phyloP scores from a whole-genome alignment of 2,113 vertebrate species.

The Anoura caudifer region DNA sequence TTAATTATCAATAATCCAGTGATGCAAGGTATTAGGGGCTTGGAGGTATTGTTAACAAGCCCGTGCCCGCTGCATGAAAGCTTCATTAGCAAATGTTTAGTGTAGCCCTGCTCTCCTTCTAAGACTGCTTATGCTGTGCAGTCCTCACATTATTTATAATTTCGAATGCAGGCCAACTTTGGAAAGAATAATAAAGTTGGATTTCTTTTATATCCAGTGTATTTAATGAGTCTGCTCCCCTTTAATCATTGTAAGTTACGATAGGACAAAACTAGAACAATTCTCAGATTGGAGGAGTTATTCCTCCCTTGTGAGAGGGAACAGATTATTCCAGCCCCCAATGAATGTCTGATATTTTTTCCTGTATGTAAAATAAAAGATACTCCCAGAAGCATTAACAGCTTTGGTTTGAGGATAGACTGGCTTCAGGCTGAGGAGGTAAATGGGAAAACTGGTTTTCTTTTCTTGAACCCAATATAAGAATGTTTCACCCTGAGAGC shows the following conservation, averaged over 20 bases:
- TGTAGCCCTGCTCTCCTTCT: neutral
- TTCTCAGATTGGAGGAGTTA: conserved; percentile 12
- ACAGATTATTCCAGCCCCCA: neutral
- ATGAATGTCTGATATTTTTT: neutral
- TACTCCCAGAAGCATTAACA: neutral
- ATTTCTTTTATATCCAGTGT: conserved; percentile 39
- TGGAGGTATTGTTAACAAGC: neutral
- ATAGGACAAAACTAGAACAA: conserved; percentile 47
- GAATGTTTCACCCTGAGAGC: neutral
- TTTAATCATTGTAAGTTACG: conserved; percentile 45
- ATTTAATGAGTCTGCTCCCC: conserved; percentile 43
- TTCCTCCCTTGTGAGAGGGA: neutral
- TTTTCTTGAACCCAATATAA: neutral
- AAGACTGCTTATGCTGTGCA: neutral
- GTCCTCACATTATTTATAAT: conserved; percentile 18
- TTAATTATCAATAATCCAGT: neutral
- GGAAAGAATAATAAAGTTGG: conserved; percentile 33
- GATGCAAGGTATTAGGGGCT: neutral
- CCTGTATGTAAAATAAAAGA: neutral
- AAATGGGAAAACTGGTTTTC: neutral
- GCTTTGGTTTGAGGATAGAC: neutral
- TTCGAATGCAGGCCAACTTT: conserved; percentile 23
- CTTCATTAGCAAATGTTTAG: neutral
- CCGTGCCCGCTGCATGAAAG: neutral
- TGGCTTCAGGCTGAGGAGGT: neutral